Conservation (phyloP, 2,113 vertebrate species). For the Carettochelys insculpta region DNA sequence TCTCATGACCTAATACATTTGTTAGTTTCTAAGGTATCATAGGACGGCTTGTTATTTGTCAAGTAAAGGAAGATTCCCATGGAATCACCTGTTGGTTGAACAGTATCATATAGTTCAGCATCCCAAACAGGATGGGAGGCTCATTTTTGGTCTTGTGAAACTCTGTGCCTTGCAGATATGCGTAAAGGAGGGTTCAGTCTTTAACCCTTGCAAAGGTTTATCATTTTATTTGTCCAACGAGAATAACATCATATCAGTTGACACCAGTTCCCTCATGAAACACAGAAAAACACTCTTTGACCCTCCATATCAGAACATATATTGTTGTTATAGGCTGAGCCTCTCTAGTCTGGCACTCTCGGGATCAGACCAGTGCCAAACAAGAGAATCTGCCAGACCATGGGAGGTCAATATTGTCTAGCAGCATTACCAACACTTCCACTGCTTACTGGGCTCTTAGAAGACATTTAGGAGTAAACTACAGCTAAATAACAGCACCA, state of each 20-base stretch:
- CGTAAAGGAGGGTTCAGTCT: not conserved
- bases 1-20: too few relatives aligned
- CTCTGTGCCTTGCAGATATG: not conserved
- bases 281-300: rapidly evolving
- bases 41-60: too few relatives aligned
- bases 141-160: not conserved
- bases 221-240: not conserved
- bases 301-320: not conserved
- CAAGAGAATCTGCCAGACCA: too few relatives aligned
- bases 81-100: not conserved
- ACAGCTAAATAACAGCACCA: too few relatives aligned
- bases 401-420: too few relatives aligned
- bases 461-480: too few relatives aligned
- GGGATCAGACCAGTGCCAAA: too few relatives aligned
- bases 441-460: too few relatives aligned
- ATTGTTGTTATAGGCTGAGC: not conserved
- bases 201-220: not conserved
- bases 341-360: too few relatives aligned
- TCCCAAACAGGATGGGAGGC: not conserved
- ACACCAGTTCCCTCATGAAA: not conserved
- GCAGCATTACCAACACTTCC: too few relatives aligned
- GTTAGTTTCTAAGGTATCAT: too few relatives aligned
- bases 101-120: not conserved
- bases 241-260: not conserved
- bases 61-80: not conserved